These are phyloP conservation scores for Xerus rutilus DNA, from an alignment of 2,797 vertebrate genomes.

Conservation along the genomic window DNA sequence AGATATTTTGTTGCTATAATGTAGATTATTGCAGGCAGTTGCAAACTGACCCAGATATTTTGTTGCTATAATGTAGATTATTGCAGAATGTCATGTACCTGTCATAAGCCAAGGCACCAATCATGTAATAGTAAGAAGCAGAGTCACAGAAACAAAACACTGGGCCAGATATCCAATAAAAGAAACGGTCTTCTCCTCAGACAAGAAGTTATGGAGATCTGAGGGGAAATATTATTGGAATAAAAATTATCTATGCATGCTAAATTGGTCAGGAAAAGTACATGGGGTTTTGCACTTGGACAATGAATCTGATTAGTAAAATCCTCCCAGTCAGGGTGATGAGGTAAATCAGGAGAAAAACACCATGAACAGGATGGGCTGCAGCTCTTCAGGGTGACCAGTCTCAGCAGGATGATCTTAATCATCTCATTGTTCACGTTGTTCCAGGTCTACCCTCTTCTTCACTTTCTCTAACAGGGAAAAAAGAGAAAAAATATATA, in stretches of 20 bases:
- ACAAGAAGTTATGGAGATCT: constrained; percentile 57
- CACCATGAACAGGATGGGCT: not conserved
- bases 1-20: constrained; percentile 49
- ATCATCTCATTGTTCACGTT: constrained; percentile 14
- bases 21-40: constrained; percentile 36
- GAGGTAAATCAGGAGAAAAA: constrained; percentile 72
- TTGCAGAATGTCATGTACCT: constrained; percentile 63
- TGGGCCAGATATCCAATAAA: not conserved
- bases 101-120: constrained; percentile 69
- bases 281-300: constrained; percentile 38
- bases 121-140: constrained; percentile 61
- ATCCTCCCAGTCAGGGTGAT: constrained; percentile 52
- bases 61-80: constrained; percentile 32
- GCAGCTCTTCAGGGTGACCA: not conserved
- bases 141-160: constrained; percentile 68
- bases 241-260: constrained; percentile 62
- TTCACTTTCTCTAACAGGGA: not conserved
- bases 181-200: constrained; percentile 64
- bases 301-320: constrained; percentile 33
- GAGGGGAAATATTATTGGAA: constrained; percentile 54
- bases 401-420: constrained; percentile 39
- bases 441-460: not conserved
- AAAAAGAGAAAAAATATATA: not conserved
- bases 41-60: not conserved
- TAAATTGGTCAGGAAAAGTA: constrained; percentile 72